phyloP scores from a whole-genome alignment of 1,140 invertebrate genomes.

The Tyrophagus putrescentiae region DNA sequence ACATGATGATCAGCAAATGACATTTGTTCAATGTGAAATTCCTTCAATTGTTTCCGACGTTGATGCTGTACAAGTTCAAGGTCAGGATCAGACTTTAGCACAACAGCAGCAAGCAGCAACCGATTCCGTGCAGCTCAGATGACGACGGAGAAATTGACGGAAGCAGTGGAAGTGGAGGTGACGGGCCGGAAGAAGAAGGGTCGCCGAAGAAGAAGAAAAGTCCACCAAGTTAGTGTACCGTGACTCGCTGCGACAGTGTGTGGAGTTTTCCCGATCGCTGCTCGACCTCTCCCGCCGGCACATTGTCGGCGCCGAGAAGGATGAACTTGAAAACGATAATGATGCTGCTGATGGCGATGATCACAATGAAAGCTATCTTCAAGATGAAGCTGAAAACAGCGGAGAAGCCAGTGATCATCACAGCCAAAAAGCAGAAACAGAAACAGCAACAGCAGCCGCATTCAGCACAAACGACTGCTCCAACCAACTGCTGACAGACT shows the following conservation, averaged over 20 bases:
- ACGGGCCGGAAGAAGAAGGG: no score
- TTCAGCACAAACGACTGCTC: neutral
- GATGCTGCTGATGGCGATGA: neutral
- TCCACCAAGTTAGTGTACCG: neutral
- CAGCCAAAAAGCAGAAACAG: neutral
- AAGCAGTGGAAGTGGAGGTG: no score
- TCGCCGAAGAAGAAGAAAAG: neutral
- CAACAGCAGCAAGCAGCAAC: no score
- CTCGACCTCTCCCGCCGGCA: neutral
- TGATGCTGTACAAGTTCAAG: no score
- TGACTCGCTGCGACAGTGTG: neutral
- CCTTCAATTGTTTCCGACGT: no score
- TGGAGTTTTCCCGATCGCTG: slow-evolving; percentile 3
- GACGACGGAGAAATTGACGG: no score
- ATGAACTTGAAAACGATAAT: slow-evolving; percentile 1
- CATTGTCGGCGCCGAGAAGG: neutral
- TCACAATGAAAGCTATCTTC: neutral
- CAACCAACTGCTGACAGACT: no score
- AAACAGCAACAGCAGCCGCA: neutral
- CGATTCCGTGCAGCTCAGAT: no score
- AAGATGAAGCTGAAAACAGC: neutral
- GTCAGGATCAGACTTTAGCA: no score
- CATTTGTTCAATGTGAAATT: no score
- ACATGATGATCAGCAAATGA: no score
- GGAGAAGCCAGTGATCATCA: neutral